Base-by-base conservation (phyloP, 2,888 invertebrate species). In the Pammene aurita region DNA sequence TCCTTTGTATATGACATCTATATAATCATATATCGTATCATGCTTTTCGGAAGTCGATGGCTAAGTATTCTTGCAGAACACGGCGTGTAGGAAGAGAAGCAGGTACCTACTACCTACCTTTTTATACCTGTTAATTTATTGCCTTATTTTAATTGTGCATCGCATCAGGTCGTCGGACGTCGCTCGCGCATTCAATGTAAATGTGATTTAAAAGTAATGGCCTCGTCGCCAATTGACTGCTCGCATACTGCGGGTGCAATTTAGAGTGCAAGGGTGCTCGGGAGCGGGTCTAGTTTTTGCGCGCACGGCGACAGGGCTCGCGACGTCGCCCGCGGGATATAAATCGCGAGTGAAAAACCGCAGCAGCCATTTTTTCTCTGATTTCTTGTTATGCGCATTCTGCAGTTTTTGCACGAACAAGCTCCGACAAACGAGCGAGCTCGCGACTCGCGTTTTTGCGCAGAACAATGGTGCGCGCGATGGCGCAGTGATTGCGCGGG, bases 331-430 rank as follows among this genome's bases (percentile, higher is more conserved):
- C 77, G 72, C 70, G 72, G 80, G 80, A 82, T 82, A 89, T 89
- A 85, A 90, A 88, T 89, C 84, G 80, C 78, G 72, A 75, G 81
- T 80, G 90, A 92, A 91, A 92, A 92, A 85, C 83, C 73, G 77
- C 73, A 80, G 80, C 74, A 72, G 78, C 76, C 74, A 73, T 73
- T 76, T 78, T 91, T 91, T 91, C 88, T 90, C 85, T 82, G 74
- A 80, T 83, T 88, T 89, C 89, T 90, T 88, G 88, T 91, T 88
- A 84, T 87, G 86, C 84, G 84, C 83, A 88, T 89, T 85, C 86
- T 80, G 67, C 72, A 72, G 87, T 88, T 91, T 92, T 91, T 90
- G 88, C 81, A 67, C 76, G 74, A 71, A 76, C 83, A 77, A 80
- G 85, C 83, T 84, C 83, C 82, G 82, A 85, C 87, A 86, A 85